Percentiles rank a stretch among this genome's conserved stretches.
Conservation (phyloP, 1,140 invertebrate genomes). For the Tetramorium parvispinum region DNA sequence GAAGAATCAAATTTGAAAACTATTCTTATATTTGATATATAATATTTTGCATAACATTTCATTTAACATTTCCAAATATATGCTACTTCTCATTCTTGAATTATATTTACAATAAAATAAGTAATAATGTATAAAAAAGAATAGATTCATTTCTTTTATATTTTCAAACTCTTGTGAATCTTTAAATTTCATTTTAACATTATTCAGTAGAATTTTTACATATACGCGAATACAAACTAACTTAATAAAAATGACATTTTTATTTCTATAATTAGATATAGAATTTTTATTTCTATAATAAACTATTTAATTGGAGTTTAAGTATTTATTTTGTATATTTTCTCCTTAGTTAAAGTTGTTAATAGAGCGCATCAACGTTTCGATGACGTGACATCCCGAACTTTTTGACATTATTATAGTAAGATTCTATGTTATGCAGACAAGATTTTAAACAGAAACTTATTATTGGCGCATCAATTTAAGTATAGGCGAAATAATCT, state of each 20-base stretch:
- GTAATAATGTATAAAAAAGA: not conserved
- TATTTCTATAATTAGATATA: too few species aligned
- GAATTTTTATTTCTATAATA: not conserved
- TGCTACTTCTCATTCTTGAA: not conserved
- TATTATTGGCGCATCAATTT: not conserved
- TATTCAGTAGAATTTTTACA: not conserved
- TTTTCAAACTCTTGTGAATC: not conserved
- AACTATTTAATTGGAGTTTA: not conserved
- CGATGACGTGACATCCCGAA: not conserved
- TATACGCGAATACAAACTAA: not conserved
- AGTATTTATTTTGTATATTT: not conserved
- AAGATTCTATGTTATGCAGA: slow-evolving; percentile 3
- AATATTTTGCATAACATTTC: not conserved
- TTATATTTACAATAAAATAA: not conserved
- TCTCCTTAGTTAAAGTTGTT: not conserved
- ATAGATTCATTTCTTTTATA: not conserved
- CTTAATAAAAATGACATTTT: not conserved
- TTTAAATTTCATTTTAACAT: not conserved
- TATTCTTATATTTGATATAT: too few species aligned
- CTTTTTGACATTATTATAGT: slow-evolving; percentile 13
- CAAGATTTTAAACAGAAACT: slow-evolving; percentile 9
- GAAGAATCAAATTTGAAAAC: not conserved
- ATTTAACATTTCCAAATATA: not conserved
- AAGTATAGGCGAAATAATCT: not conserved
- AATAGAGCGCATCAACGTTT: not conserved